These are phyloP conservation scores for Lochmaea capreae DNA, from an alignment of 2,888 invertebrate species.

Conservation along the genomic window DNA sequence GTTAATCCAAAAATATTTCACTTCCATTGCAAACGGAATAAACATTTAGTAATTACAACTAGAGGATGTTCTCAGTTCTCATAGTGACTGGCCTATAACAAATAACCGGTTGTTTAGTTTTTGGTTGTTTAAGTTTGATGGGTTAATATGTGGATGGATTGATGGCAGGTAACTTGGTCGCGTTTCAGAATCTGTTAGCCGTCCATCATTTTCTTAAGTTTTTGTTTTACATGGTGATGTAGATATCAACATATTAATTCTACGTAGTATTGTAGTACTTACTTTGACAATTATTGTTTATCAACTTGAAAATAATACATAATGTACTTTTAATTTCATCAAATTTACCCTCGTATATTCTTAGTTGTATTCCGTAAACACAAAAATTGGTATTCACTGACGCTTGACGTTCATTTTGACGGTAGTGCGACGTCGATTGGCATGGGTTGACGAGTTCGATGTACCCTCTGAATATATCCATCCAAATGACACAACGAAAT, in stretches of 20 bases:
- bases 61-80: too few species aligned
- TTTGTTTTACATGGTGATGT: not conserved
- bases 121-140: conserved; percentile 13
- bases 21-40: too few species aligned
- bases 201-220: not conserved
- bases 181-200: conserved; percentile 1
- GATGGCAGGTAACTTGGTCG: conserved; percentile 8
- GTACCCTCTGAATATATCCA: conserved; percentile 39
- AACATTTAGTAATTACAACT: too few species aligned
- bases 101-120: conserved; percentile 4
- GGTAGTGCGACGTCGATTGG: conserved; percentile 31
- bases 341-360: not conserved
- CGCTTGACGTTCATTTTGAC: conserved; percentile 10
- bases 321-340: too few species aligned
- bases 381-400: not conserved
- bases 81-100: conserved; percentile 7
- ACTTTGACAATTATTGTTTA: too few species aligned
- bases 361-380: not conserved
- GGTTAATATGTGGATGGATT: conserved; percentile 20
- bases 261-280: too few species aligned
- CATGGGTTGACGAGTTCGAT: conserved; percentile 31
- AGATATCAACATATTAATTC: not conserved
- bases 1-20: too few species aligned
- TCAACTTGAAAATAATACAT: too few species aligned
- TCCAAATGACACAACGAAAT: conserved; percentile 42